Percentiles rank a stretch among this genome's conserved stretches.
Conservation (phyloP, 2,888 invertebrate genomes). For the Drosophila ustulata region DNA sequence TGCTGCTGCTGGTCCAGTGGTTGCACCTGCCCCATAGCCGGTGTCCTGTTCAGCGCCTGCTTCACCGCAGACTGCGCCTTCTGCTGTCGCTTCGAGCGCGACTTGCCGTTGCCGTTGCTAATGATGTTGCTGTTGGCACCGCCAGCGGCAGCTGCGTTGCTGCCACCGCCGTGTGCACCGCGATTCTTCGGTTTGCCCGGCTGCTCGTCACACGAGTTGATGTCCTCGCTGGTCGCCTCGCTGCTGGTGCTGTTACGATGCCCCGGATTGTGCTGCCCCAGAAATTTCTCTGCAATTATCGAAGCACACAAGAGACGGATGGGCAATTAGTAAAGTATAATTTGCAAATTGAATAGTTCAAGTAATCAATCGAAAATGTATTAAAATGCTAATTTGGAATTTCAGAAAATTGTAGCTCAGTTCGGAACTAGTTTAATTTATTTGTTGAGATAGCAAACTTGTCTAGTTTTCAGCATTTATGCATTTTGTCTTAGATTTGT, state of each 20-base stretch:
- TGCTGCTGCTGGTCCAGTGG: background rate
- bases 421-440: too few species aligned
- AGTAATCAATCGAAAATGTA: too few species aligned
- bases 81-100: constrained; percentile 63
- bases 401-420: too few species aligned
- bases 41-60: constrained; percentile 21
- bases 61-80: constrained; percentile 36
- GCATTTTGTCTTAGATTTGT: too few species aligned
- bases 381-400: too few species aligned
- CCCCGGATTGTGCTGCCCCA: constrained; percentile 74
- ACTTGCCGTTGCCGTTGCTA: constrained; percentile 28
- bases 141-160: constrained; percentile 19
- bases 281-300: constrained; percentile 60
- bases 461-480: background rate
- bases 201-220: constrained; percentile 80
- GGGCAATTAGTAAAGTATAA: background rate
- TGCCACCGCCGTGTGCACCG: constrained; percentile 6
- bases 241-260: constrained; percentile 82
- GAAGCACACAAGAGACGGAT: background rate
- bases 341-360: too few species aligned
- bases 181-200: constrained; percentile 48
- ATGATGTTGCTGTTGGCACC: constrained; percentile 13
- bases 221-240: constrained; percentile 78
- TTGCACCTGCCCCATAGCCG: constrained; percentile 16
- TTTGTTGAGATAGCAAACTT: background rate